phyloP scores from a whole-genome alignment of 2,797 vertebrate species.

The Myotis findleyi region DNA sequence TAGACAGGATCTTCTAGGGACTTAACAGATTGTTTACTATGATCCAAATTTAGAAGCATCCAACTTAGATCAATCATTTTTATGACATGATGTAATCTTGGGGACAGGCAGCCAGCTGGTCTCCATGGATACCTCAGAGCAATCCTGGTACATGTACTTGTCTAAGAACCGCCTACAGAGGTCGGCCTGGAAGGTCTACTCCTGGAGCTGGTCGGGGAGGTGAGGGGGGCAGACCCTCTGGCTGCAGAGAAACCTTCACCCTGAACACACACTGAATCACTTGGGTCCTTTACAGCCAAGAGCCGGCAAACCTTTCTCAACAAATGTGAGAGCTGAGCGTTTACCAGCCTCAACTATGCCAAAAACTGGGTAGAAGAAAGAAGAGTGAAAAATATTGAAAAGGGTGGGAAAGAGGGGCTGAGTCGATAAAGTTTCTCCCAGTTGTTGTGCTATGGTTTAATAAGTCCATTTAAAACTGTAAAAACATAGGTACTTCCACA shows the following conservation, averaged over 20 bases:
- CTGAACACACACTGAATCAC: neutral
- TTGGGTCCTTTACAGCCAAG: neutral
- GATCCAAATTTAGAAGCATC: neutral
- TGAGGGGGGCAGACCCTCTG: neutral
- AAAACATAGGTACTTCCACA: neutral
- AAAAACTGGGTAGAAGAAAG: neutral
- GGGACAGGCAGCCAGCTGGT: neutral
- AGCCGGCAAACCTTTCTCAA: neutral
- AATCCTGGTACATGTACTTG: neutral
- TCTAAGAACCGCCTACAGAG: neutral
- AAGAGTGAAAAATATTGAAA: neutral
- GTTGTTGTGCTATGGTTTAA: neutral
- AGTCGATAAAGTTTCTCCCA: neutral
- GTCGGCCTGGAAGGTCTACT: neutral
- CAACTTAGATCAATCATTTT: neutral
- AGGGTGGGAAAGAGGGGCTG: neutral
- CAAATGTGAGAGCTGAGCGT: neutral
- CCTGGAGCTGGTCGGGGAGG: neutral
- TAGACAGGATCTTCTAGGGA: constrained; percentile 11
- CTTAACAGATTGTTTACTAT: neutral
- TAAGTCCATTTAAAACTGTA: constrained; percentile 25
- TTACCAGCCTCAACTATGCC: neutral
- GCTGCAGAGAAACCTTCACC: neutral
- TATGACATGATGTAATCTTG: neutral
- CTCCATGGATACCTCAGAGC: neutral